Percentiles rank a stretch among this genome's conserved stretches.
phyloP scores from a whole-genome alignment of 2,888 invertebrate species.

The Siphlonurus alternatus region DNA sequence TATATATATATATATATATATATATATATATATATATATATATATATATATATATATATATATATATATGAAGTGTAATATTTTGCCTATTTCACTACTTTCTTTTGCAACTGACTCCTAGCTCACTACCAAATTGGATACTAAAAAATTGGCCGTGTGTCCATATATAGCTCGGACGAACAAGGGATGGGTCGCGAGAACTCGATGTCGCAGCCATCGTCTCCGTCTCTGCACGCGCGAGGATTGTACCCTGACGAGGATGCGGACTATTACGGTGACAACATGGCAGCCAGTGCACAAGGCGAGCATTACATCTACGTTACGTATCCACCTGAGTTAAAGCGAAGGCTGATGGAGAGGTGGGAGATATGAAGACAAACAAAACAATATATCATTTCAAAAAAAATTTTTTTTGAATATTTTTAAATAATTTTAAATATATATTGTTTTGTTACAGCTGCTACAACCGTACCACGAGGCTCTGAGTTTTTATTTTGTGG shows the following conservation, averaged over 20 bases:
- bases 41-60: too few relatives aligned
- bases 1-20: too few relatives aligned
- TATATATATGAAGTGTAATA: too few relatives aligned
- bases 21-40: too few relatives aligned
- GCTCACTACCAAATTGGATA: too few relatives aligned
- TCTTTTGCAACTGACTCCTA: too few relatives aligned
- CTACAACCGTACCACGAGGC: constrained; percentile 67
- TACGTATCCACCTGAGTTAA: constrained; percentile 72
- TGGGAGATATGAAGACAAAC: constrained; percentile 23
- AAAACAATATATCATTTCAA: background rate
- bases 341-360: constrained; percentile 67
- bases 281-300: constrained; percentile 11
- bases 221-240: constrained; percentile 14
- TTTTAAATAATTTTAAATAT: background rate
- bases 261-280: background rate
- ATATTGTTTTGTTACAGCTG: constrained; percentile 36
- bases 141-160: too few relatives aligned
- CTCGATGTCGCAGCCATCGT: background rate
- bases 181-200: background rate
- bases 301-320: constrained; percentile 63
- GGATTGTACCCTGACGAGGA: constrained; percentile 7
- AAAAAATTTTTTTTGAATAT: background rate
- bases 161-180: background rate
- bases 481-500: constrained; percentile 30
- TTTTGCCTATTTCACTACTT: too few relatives aligned